Percentiles rank a stretch among this genome's conserved stretches.
phyloP scores from a whole-genome alignment of 2,888 invertebrate species.

The Chrysolina haemoptera region DNA sequence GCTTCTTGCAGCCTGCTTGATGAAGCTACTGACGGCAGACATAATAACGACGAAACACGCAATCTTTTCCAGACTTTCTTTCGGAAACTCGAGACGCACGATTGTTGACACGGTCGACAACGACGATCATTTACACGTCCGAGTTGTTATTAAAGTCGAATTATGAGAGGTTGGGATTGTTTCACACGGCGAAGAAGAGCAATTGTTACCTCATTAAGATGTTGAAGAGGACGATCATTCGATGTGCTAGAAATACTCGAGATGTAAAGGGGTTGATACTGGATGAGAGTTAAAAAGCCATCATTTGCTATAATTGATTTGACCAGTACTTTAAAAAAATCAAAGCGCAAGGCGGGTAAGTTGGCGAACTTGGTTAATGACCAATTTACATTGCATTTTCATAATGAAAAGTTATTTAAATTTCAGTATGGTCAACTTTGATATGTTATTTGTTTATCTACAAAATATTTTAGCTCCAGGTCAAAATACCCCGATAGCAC shows the following conservation, averaged over 20 bases:
- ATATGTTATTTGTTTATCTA: too few species aligned
- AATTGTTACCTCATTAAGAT: background rate
- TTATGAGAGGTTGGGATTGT: constrained; percentile 2
- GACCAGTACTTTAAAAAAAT: too few species aligned
- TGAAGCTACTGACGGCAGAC: constrained; percentile 37
- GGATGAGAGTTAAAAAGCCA: too few species aligned
- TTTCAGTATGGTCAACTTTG: too few species aligned
- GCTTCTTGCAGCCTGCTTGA: constrained; percentile 33
- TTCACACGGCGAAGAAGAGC: constrained; percentile 12
- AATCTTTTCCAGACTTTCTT: constrained; percentile 8
- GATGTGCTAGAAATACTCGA: background rate
- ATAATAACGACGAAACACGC: constrained; percentile 36
- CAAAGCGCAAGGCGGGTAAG: too few species aligned
- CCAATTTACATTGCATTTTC: too few species aligned
- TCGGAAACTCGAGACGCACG: constrained; percentile 17
- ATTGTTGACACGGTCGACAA: constrained; percentile 8
- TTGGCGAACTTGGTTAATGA: too few species aligned
- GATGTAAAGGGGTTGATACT: too few species aligned
- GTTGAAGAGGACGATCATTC: background rate
- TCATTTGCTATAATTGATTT: too few species aligned
- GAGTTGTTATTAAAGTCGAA: constrained; percentile 14
- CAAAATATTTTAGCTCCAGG: too few species aligned
- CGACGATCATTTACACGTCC: constrained; percentile 14
- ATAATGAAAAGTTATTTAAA: too few species aligned
- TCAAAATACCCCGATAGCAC: too few species aligned